Evolutionary conservation across 2,888 invertebrate species (phyloP).

Genomic region (Troilus luridus): DNA sequence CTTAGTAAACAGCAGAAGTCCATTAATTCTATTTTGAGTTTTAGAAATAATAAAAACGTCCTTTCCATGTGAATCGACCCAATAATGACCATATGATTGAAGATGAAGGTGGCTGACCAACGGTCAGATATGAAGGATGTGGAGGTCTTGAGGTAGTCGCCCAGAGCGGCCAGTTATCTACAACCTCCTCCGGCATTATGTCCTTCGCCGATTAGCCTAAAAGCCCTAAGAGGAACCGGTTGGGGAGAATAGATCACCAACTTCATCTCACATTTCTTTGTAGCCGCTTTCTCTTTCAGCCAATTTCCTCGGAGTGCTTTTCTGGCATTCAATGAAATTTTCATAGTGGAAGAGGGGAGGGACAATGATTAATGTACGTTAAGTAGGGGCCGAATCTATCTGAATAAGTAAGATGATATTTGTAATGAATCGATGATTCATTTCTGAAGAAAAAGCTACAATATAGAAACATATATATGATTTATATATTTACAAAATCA

Average conservation of each 20-base stretch:
- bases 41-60: too few relatives aligned
- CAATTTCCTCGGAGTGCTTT: constrained; percentile 31
- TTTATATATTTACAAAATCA: too few relatives aligned
- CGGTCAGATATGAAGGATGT: neutral
- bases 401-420: neutral
- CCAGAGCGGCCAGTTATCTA: neutral
- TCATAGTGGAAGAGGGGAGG: neutral
- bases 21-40: too few relatives aligned
- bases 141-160: neutral
- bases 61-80: too few relatives aligned
- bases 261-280: constrained; percentile 34
- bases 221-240: constrained; percentile 7
- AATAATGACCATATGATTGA: neutral
- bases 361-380: neutral
- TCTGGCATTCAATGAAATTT: constrained; percentile 10
- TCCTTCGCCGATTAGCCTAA: constrained; percentile 20
- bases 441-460: neutral
- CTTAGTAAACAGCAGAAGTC: too few relatives aligned
- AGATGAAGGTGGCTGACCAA: neutral
- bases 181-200: neutral
- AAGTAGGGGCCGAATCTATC: neutral
- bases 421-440: too few relatives aligned
- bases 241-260: constrained; percentile 13
- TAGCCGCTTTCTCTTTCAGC: constrained; percentile 8
- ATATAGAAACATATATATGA: too few relatives aligned